Evolutionary conservation across 2,888 invertebrate species (phyloP).

Genomic region (Hypselothyrea guttata): DNA sequence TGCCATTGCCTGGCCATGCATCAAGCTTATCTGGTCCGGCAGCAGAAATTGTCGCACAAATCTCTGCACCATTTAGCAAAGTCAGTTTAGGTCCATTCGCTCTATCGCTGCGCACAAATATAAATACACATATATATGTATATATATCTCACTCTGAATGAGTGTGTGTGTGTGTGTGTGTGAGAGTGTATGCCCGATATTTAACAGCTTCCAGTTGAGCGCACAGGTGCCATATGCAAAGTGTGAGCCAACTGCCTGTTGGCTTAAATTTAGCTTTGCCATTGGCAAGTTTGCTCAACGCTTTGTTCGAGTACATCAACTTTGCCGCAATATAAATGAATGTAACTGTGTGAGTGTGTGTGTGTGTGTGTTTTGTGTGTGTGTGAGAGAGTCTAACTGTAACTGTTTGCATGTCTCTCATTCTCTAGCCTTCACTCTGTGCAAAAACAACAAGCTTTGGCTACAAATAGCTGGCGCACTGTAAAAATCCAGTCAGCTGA

Average conservation of each 20-base stretch:
- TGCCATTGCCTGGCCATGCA: constrained; percentile 44
- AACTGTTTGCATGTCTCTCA: too few relatives aligned
- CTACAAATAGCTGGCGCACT: constrained; percentile 62
- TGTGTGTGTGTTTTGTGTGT: constrained; percentile 2
- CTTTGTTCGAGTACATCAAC: constrained; percentile 52
- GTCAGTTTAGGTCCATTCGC: constrained; percentile 32
- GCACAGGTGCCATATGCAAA: constrained; percentile 45
- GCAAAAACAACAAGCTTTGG: constrained; percentile 33
- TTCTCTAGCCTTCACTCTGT: constrained; percentile 3
- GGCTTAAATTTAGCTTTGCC: constrained; percentile 61
- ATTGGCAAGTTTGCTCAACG: constrained; percentile 59
- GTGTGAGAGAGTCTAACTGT: too few relatives aligned
- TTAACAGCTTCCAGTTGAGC: constrained; percentile 71
- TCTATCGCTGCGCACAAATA: constrained; percentile 6
- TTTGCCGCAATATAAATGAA: constrained; percentile 27
- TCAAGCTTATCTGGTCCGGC: constrained; percentile 63
- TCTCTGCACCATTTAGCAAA: constrained; percentile 63
- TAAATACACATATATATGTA: too few relatives aligned
- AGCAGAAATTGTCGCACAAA: constrained; percentile 61
- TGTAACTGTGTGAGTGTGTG: constrained; percentile 2
- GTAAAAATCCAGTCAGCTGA: constrained; percentile 69
- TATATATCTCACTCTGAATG: too few relatives aligned
- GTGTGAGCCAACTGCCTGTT: constrained; percentile 52
- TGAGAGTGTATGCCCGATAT: constrained; percentile 62
- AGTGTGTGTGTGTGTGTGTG: constrained; percentile 4